phyloP scores from a whole-genome alignment of 2,113 vertebrate genomes.

The Colaptes auratus region DNA sequence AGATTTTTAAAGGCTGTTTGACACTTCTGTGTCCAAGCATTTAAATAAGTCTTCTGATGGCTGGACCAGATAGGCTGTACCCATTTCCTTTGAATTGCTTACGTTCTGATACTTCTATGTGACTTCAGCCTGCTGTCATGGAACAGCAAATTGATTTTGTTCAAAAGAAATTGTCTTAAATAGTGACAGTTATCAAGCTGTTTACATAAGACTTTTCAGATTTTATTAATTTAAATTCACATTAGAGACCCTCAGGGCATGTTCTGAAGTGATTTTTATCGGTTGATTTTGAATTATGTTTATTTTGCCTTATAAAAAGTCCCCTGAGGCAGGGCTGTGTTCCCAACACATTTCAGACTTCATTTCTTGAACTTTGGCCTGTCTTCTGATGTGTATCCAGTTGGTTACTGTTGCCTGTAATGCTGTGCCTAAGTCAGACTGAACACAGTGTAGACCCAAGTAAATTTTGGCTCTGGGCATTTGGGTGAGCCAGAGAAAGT shows the following conservation, averaged over 20 bases:
- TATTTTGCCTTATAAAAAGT: background rate
- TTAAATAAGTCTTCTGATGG: background rate
- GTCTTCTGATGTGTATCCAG: background rate
- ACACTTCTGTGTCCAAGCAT: background rate
- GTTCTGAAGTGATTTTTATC: background rate
- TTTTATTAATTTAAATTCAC: slow-evolving; percentile 28
- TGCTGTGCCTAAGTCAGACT: background rate
- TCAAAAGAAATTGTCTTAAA: background rate
- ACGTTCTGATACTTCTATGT: background rate
- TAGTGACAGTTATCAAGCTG: background rate
- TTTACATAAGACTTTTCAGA: slow-evolving; percentile 22
- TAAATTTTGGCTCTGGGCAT: background rate
- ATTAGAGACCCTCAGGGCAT: background rate
- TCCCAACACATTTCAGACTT: slow-evolving; percentile 16
- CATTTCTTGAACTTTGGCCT: background rate
- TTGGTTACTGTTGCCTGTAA: background rate
- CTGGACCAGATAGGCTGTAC: background rate
- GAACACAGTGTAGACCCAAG: background rate
- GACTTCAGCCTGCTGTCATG: background rate
- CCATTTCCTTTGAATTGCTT: background rate
- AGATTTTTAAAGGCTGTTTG: background rate
- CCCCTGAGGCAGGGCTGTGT: background rate
- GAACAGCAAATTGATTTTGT: background rate
- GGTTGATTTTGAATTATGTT: background rate
- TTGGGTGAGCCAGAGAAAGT: background rate